Evolutionary conservation across 1,140 invertebrate genomes (phyloP).

Genomic region (Delia radicum): DNA sequence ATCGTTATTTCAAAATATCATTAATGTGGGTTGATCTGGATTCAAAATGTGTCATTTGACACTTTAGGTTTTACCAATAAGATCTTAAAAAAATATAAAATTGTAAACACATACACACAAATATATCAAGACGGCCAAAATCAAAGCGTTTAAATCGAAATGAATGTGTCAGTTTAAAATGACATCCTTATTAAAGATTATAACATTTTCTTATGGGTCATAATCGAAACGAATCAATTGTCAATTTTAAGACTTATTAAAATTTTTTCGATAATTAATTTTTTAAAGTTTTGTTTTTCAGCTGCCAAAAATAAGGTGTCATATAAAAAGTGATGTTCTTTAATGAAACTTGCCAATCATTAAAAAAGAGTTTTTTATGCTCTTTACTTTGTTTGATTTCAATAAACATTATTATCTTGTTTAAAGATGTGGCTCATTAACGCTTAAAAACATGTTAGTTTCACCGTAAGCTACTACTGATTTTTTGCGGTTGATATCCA

Average conservation of each 20-base stretch:
- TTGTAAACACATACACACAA: too few relatives aligned
- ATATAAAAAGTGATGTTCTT: background rate
- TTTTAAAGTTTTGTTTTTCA: background rate
- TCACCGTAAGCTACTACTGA: background rate
- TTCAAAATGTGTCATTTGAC: slow-evolving; percentile 17
- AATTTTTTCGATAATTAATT: background rate
- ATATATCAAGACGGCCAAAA: background rate
- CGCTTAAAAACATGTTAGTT: slow-evolving; percentile 18
- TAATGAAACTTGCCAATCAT: slow-evolving; percentile 23
- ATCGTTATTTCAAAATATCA: background rate
- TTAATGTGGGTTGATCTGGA: background rate
- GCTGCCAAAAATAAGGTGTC: background rate
- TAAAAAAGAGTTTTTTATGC: background rate
- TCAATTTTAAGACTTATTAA: slow-evolving; percentile 10
- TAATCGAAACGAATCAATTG: background rate
- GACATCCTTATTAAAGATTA: slow-evolving; percentile 16
- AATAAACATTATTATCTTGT: background rate
- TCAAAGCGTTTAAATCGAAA: slow-evolving; percentile 1
- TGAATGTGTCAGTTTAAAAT: slow-evolving; percentile 14
- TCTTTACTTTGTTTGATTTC: background rate
- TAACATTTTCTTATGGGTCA: background rate
- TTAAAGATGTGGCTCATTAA: slow-evolving; percentile 15
- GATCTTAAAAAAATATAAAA: too few relatives aligned
- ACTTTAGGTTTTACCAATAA: slow-evolving; percentile 3
- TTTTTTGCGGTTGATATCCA: slow-evolving; percentile 4